These are phyloP conservation scores for Pocota personata DNA, from an alignment of 2,888 invertebrate species.

Conservation along the genomic window DNA sequence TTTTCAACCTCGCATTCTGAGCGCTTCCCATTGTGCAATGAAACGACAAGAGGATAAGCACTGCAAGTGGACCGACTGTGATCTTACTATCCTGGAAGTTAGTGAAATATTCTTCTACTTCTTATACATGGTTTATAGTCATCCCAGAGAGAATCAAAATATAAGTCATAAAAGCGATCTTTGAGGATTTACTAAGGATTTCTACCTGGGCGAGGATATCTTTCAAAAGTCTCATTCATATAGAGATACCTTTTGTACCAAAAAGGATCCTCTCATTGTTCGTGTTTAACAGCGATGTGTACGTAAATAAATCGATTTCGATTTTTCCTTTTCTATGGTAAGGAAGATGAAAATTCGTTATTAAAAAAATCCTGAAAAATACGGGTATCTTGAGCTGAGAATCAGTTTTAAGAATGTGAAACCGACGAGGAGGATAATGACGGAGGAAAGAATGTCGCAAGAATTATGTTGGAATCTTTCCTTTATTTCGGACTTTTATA, in stretches of 20 bases:
- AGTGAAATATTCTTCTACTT: slow-evolving; percentile 18
- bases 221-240: slow-evolving; percentile 12
- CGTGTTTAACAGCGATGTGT: slow-evolving; percentile 16
- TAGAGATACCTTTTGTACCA: slow-evolving; percentile 30
- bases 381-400: slow-evolving; percentile 21
- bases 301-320: slow-evolving; percentile 61
- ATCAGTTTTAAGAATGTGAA: slow-evolving; percentile 1
- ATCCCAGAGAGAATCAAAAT: background rate
- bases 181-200: slow-evolving; percentile 27
- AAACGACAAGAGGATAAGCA: slow-evolving; percentile 44
- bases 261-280: slow-evolving; percentile 64
- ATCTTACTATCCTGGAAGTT: background rate
- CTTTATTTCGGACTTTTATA: slow-evolving; percentile 36
- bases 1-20: slow-evolving; percentile 22
- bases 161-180: slow-evolving; percentile 42
- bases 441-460: slow-evolving; percentile 20
- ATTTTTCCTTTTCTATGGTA: slow-evolving; percentile 25
- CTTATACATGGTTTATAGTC: background rate
- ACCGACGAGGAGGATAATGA: background rate
- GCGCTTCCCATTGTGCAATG: slow-evolving; percentile 37
- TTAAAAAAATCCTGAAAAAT: slow-evolving; percentile 47
- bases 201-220: background rate
- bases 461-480: slow-evolving; percentile 27
- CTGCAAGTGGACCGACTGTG: slow-evolving; percentile 41
- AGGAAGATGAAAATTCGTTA: slow-evolving; percentile 21